Evolutionary conservation across 2,888 invertebrate species (phyloP).

Genomic region (Microdon myrmicae): DNA sequence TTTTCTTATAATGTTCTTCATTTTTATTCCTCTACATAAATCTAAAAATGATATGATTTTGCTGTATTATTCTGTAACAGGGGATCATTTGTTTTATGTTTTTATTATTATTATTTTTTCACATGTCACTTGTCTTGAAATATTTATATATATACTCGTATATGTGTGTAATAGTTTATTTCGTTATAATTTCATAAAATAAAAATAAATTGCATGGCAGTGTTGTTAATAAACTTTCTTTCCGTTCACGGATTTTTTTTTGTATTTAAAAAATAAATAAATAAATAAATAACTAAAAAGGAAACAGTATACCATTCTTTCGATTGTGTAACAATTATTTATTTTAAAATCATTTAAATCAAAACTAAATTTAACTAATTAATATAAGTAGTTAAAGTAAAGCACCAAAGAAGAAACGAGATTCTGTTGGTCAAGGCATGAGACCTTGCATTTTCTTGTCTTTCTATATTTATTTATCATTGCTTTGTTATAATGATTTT

Average conservation of each 20-base stretch:
- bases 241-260: constrained; percentile 7
- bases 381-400: constrained; percentile 40
- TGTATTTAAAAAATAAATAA: constrained; percentile 6
- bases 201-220: constrained; percentile 44
- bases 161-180: too few species aligned
- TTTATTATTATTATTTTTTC: constrained; percentile 10
- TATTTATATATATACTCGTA: constrained; percentile 23
- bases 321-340: constrained; percentile 19
- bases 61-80: constrained; percentile 44
- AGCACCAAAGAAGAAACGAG: constrained; percentile 53
- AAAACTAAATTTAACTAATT: constrained; percentile 28
- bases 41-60: constrained; percentile 53
- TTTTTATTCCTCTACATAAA: constrained; percentile 41
- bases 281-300: constrained; percentile 1
- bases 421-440: constrained; percentile 21
- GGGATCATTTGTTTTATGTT: constrained; percentile 17
- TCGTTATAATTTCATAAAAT: constrained; percentile 7
- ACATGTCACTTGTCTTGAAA: constrained; percentile 15
- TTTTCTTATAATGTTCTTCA: constrained; percentile 20
- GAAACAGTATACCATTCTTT: constrained; percentile 13
- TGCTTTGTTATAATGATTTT: constrained; percentile 30
- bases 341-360: constrained; percentile 2
- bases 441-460: constrained; percentile 28
- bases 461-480: constrained; percentile 16
- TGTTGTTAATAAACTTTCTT: constrained; percentile 37